Base-by-base conservation (phyloP, 1,140 invertebrate genomes). In the Oncopeltus fasciatus region DNA sequence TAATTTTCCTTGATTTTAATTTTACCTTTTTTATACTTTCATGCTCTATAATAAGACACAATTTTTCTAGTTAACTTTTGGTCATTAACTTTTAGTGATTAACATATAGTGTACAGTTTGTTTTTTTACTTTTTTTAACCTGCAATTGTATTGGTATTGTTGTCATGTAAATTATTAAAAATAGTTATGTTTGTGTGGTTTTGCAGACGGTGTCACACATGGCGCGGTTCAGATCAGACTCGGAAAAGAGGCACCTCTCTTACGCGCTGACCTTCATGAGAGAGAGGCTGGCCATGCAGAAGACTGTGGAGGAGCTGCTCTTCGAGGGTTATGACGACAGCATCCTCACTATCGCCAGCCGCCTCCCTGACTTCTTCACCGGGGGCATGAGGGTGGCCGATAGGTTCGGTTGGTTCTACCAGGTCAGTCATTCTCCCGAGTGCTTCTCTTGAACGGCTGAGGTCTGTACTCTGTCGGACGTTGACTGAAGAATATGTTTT, bases 351-450 rank as follows among this genome's bases (percentile, higher is more conserved):
- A 69, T 87, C 31, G 82, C 80, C 0, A 76, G 78, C 44, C 78
- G 74, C 63, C 61, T 85, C 44, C 80, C 82, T 1, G 61, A 68
- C 1, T 71, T 75, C 80, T 1, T 56, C 61, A 20, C 80, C 83
- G 3, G 79, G 79, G 0, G 82, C 80, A 31, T 85, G 88, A 69
- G 80, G 77, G 67, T 89, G 0, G 81, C 81, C 33, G 86, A 88
- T 69, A 80, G 77, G 67, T 89, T 91, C 71, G 88, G 85, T 27
- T 84, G 87, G 80, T 89, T 91, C 74, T 90, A 88, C 71, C 78
- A 79, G 73, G 87, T 90, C 20, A 47, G 26, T 53, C 5, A n/a
- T n/a, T n/a, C n/a, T n/a, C n/a, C n/a, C n/a, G n/a, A n/a, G n/a
- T n/a, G n/a, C n/a, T n/a, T n/a, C n/a, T n/a, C n/a, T n/a, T n/a